These are phyloP conservation scores for Cosmorhoe ocellata DNA, from an alignment of 2,888 invertebrate genomes.

Conservation along the genomic window DNA sequence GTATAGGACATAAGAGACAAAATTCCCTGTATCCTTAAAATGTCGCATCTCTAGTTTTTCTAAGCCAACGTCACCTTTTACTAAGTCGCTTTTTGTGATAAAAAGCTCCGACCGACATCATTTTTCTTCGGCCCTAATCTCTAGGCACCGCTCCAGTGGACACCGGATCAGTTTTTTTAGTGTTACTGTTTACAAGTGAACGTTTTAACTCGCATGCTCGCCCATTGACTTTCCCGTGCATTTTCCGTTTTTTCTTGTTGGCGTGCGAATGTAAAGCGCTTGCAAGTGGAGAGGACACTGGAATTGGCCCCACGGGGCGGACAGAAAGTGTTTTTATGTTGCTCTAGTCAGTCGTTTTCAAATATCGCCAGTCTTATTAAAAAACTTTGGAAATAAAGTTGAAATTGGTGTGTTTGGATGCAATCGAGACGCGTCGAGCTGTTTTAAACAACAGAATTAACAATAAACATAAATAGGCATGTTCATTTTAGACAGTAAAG, in stretches of 20 bases:
- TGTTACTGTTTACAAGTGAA: conserved; percentile 22
- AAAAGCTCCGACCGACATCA: too few species aligned
- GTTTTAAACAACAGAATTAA: too few species aligned
- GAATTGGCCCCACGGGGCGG: conserved; percentile 15
- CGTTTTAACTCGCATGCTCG: conserved; percentile 16
- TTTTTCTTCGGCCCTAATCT: too few species aligned
- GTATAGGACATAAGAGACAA: too few species aligned
- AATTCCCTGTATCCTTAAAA: too few species aligned
- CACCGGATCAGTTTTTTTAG: not conserved
- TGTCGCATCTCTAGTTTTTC: too few species aligned
- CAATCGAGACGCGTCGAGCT: too few species aligned
- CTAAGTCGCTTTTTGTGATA: too few species aligned
- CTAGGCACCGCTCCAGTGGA: conserved; percentile 2
- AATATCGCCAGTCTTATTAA: conserved; percentile 18
- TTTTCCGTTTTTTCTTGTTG: conserved; percentile 14
- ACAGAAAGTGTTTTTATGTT: conserved; percentile 22
- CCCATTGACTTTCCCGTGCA: conserved; percentile 21
- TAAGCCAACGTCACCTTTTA: too few species aligned
- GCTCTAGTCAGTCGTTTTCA: conserved; percentile 20
- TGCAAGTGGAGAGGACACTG: conserved; percentile 11
- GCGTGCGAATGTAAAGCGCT: conserved; percentile 12
- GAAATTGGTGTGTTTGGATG: conserved; percentile 2
- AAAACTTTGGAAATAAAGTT: conserved; percentile 9
- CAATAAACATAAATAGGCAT: too few species aligned
- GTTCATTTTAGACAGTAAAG: too few species aligned